Base-by-base conservation (phyloP, 1,140 invertebrate genomes). In the Magallana gigas region DNA sequence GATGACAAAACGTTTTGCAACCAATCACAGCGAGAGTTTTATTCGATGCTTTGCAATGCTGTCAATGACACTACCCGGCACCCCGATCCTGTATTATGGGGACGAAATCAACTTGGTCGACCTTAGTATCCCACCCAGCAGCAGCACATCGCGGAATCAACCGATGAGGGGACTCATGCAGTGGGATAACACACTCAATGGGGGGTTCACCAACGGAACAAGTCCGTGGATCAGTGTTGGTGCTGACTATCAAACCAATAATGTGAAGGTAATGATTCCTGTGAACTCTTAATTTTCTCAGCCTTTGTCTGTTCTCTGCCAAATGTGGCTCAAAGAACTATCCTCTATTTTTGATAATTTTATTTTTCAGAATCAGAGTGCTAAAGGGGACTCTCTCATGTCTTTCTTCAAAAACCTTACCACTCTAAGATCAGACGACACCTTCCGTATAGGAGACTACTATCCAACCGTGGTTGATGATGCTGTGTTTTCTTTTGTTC, bases 161-260 rank as follows among this genome's bases (percentile, higher is more conserved):
- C 56, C 76, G 58, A 92, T 91, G 90, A 95, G 97, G 8, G 96
- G 96, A 0, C 97, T 97, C 0, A 97, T 97, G 95, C 97, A 97
- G 90, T 98, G 97, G 97, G 95, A 96, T 86, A 92, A 93, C 62
- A 91, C 93, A 0, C 91, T 68, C 5, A 95, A 96, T 93, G 97
- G 96, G 7, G 97, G 97, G 12, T 94, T 94, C 88, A 92, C 90
- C 85, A 83, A 86, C 11, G 56, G 88, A 14, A 48, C 81, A 57
- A 95, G 91, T 1, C 96, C 96, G 0, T 97, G 97, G 96, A 92
- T 97, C n/a, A 96, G 96, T 8, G 91, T 96, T 1, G 95, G 96
- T 89, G 87, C 94, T 1, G 95, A 96, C 88, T 96, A 96, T 87
- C 80, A 89, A 4, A 85, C 84, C 11, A 90, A 84, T 14, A 92